phyloP scores from a whole-genome alignment of 2,113 vertebrate species.

The Pagrus major region DNA sequence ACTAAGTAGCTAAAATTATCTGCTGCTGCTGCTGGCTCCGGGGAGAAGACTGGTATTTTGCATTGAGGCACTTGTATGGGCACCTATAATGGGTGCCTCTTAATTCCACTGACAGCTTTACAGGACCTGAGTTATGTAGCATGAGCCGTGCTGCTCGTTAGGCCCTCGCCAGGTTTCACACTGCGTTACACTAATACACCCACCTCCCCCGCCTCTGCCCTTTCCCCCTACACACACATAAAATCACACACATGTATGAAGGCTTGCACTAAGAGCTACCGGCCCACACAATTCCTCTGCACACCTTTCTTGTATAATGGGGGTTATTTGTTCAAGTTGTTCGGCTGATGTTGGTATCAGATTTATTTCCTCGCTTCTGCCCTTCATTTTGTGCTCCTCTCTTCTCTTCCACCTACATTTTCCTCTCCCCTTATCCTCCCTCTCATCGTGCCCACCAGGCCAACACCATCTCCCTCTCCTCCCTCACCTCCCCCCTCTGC shows the following conservation, averaged over 20 bases:
- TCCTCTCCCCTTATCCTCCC: conserved; percentile 30
- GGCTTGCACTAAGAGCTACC: conserved; percentile 19
- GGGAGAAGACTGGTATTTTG: conserved; percentile 78
- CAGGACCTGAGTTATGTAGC: conserved; percentile 82
- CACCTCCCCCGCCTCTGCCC: conserved; percentile 23
- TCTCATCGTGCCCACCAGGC: conserved; percentile 35
- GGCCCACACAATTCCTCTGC: conserved; percentile 50
- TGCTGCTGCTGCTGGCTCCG: conserved; percentile 52
- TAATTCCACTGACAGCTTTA: conserved; percentile 87
- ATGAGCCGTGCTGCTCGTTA: conserved; percentile 75
- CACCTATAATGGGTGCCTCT: conserved; percentile 84
- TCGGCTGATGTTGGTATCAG: conserved; percentile 42
- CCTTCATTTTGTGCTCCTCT: conserved; percentile 43
- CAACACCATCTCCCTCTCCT: conserved; percentile 23
- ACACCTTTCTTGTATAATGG: conserved; percentile 57
- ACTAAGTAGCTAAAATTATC: conserved; percentile 85
- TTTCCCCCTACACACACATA: conserved; percentile 46
- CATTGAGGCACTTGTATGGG: conserved; percentile 78
- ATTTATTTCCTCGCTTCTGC: conserved; percentile 60
- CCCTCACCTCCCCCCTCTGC: neutral
- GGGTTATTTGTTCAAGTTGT: conserved; percentile 65
- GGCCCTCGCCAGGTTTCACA: conserved; percentile 71
- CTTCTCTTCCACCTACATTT: conserved; percentile 26
- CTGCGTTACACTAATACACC: conserved; percentile 76
- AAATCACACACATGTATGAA: conserved; percentile 43